These are phyloP conservation scores for Entomobrya multifasciata DNA, from an alignment of 2,888 invertebrate species.

Conservation along the genomic window DNA sequence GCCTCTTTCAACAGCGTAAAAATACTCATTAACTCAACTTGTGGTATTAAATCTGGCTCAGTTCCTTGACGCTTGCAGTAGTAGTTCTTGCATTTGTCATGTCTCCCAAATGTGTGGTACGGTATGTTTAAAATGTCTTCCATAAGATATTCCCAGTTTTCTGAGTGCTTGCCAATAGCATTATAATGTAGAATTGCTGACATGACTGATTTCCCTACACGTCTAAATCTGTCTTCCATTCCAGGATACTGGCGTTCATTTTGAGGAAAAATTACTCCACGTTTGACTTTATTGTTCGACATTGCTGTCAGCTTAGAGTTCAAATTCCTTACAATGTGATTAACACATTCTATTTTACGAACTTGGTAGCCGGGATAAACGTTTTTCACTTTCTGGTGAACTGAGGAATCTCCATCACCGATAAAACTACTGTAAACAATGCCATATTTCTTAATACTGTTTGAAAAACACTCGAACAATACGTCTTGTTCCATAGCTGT, in stretches of 20 bases:
- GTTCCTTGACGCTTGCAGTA: conserved; percentile 27
- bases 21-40: background rate
- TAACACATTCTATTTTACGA: conserved; percentile 74
- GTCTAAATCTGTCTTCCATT: background rate
- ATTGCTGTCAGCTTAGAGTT: conserved; percentile 44
- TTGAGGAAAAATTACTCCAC: background rate
- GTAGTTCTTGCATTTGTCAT: conserved; percentile 51
- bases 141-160: background rate
- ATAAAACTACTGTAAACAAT: conserved; percentile 67
- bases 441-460: conserved; percentile 69
- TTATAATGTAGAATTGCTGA: conserved; percentile 2
- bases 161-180: background rate
- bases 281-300: background rate
- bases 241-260: background rate
- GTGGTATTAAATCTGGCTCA: background rate
- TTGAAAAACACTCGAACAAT: conserved; percentile 71
- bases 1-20: background rate
- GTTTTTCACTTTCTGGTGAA: conserved; percentile 64
- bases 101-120: conserved; percentile 64
- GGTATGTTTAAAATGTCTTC: conserved; percentile 65
- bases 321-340: conserved; percentile 66
- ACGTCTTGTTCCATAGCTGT: conserved; percentile 75
- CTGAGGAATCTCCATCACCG: conserved; percentile 76
- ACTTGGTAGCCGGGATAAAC: conserved; percentile 33
- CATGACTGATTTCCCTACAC: background rate